Evolutionary conservation across 2,113 vertebrate species (phyloP), one percentile per base, ranked within the genome.

Genomic region (Dipodomys merriami): DNA sequence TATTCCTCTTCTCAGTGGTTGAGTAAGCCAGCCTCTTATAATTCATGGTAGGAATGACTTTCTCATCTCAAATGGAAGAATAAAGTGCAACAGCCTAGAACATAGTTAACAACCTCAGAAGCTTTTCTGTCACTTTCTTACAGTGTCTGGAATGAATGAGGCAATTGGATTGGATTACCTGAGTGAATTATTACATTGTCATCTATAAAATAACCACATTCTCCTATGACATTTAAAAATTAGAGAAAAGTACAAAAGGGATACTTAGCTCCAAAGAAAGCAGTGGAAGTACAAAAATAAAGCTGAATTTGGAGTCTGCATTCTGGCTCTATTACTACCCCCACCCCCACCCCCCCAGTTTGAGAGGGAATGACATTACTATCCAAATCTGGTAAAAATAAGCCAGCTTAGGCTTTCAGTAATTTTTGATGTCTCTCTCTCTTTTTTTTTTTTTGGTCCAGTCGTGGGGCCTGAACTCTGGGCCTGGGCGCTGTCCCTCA

Each of bases 201-300:
- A 65, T 69, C 57, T 90, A 29, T 46, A 79, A 90, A 87, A 46
- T 7, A 91, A 44, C 33, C 13, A 62, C n/a, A 73, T 91, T 23
- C 23, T 30, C 0, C 29, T 29, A 7, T 83, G 88, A 44, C 78
- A 76, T 83, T 86, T 89, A 81, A 91, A 46, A 91, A 64, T 87
- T 80, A 90, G 89, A 83, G 53, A 80, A 96, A 92, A 86, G 62
- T 35, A 64, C 72, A 73, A 90, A 91, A 81, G 33, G 25, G 74
- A 62, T 83, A 19, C 65, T 78, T 93, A 68, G 15, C 57, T 81
- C 27, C 60, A 85, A 44, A 85, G 78, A 64, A 67, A 90, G n/a
- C 6, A 84, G n/a, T 69, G 23, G 44, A 23, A 67, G 39, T 87
- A 20, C 30, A 91, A 80, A 62, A 87, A n/a, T 9, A 67, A 46